Evolutionary conservation across 2,888 invertebrate genomes (phyloP).

Genomic region (Harpalus rubripes): DNA sequence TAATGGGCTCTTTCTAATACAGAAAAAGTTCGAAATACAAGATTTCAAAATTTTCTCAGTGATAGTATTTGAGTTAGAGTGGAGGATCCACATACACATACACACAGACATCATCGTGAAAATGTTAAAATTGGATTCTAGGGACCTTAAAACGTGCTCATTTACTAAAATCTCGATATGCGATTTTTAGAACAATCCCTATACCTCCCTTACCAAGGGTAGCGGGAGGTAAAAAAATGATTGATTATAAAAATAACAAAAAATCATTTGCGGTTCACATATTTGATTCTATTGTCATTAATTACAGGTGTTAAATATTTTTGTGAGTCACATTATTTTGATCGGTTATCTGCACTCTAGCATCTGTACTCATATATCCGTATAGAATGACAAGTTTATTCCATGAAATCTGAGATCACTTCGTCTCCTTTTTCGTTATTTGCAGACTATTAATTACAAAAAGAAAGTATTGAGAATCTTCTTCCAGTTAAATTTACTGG

Average conservation of each 20-base stretch:
- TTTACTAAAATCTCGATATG: too few species aligned
- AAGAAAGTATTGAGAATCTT: background rate
- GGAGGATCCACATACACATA: too few species aligned
- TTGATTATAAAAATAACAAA: background rate
- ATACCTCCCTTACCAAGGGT: background rate
- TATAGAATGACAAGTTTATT: slow-evolving; percentile 25
- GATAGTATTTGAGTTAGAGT: too few species aligned
- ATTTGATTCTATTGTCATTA: background rate
- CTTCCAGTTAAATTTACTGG: background rate
- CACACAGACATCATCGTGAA: too few species aligned
- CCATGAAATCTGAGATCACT: slow-evolving; percentile 26
- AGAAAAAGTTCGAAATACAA: too few species aligned
- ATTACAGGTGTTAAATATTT: background rate
- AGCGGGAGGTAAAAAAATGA: too few species aligned
- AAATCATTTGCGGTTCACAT: background rate
- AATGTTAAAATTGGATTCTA: too few species aligned
- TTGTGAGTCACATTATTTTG: background rate
- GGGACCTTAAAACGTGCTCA: too few species aligned
- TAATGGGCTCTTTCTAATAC: too few species aligned
- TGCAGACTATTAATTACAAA: slow-evolving; percentile 17
- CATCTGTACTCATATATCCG: slow-evolving; percentile 6
- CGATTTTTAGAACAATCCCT: too few species aligned
- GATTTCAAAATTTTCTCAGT: too few species aligned
- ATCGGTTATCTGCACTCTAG: background rate
- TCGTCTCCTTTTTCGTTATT: background rate